phyloP scores from a whole-genome alignment of 2,113 vertebrate genomes.

The Dipodomys ordii region DNA sequence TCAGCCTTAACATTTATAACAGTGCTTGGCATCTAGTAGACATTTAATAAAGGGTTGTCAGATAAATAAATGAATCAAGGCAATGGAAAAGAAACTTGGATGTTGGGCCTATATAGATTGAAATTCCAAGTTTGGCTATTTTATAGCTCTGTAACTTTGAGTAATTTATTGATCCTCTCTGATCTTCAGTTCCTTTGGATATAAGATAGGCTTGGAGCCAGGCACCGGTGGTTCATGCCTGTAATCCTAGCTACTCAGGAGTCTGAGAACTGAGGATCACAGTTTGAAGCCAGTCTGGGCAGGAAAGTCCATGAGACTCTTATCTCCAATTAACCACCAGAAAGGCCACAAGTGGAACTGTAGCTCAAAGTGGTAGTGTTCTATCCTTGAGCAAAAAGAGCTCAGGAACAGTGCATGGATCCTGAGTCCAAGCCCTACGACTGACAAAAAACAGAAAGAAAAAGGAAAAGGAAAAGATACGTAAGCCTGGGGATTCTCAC shows the following conservation, averaged over 20 bases:
- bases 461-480: neutral
- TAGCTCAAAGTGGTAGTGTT: too few species aligned
- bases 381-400: too few species aligned
- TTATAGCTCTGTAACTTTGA: neutral
- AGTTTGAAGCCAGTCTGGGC: too few species aligned
- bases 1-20: neutral
- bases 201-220: neutral
- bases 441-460: too few species aligned
- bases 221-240: too few species aligned
- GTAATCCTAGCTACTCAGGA: too few species aligned
- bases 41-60: conserved; percentile 27
- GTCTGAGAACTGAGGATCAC: too few species aligned
- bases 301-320: too few species aligned
- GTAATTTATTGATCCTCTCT: neutral
- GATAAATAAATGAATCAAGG: conserved; percentile 37
- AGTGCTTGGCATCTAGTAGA: neutral
- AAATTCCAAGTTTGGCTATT: conserved; percentile 12
- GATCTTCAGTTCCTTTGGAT: neutral
- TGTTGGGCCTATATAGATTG: neutral
- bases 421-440: too few species aligned
- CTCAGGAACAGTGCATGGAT: too few species aligned
- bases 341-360: too few species aligned
- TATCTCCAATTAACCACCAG: too few species aligned
- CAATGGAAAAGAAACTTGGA: conserved; percentile 14
- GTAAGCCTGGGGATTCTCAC: neutral